Conservation (phyloP, 2,888 invertebrate genomes). For the Furcula furcula region DNA sequence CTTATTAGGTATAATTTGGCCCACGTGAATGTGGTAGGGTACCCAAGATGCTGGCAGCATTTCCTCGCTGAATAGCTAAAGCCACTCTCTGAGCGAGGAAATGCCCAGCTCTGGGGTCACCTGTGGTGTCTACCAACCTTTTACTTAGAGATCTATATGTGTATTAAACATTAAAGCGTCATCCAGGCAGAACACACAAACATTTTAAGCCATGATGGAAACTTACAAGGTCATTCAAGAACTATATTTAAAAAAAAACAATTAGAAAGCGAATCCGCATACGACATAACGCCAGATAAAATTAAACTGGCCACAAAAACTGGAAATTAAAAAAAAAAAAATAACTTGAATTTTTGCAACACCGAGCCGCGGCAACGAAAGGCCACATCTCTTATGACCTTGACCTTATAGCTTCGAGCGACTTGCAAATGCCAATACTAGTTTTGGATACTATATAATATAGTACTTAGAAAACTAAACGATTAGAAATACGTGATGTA, state of each 20-base stretch:
- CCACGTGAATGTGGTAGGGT: too few species aligned
- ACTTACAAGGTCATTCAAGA: too few species aligned
- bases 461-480: background rate
- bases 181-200: too few species aligned
- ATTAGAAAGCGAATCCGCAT: conserved; percentile 14
- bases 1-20: too few species aligned
- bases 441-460: background rate
- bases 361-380: conserved; percentile 14
- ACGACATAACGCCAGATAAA: conserved; percentile 11
- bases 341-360: background rate
- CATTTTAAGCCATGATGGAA: too few species aligned
- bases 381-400: conserved; percentile 26
- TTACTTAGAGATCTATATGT: too few species aligned
- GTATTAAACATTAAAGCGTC: too few species aligned
- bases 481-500: conserved; percentile 7
- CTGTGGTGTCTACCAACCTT: too few species aligned
- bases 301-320: conserved; percentile 13
- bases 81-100: too few species aligned
- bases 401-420: conserved; percentile 38
- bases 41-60: too few species aligned
- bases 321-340: conserved; percentile 9
- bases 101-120: too few species aligned
- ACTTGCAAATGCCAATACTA: background rate
- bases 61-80: too few species aligned
- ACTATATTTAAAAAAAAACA: conserved; percentile 3